A percentile compares a stretch with the other conserved stretches of the same genome.
These are phyloP conservation scores for Coremacera marginata DNA, from an alignment of 2,888 invertebrate species.

Conservation along the genomic window DNA sequence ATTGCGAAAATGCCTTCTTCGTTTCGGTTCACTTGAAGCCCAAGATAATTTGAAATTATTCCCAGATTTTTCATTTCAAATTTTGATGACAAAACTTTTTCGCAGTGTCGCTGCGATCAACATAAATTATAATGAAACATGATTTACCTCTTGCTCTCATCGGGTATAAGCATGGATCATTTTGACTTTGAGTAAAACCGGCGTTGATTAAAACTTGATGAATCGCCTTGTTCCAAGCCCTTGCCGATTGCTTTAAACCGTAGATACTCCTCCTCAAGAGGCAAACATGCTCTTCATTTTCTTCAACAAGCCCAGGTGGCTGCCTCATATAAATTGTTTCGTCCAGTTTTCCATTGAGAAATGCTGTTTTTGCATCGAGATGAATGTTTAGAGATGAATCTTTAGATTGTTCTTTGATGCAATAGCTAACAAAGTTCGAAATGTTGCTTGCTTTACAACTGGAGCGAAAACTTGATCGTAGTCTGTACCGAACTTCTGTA, in stretches of 20 bases:
- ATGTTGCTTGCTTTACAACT: slow-evolving; percentile 17
- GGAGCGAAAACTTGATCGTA: slow-evolving; percentile 40
- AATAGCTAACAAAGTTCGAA: not conserved
- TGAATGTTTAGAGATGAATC: too few relatives aligned
- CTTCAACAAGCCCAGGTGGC: slow-evolving; percentile 16
- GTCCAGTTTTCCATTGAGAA: slow-evolving; percentile 33
- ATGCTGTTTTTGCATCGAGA: slow-evolving; percentile 31
- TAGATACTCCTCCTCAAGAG: slow-evolving; percentile 11
- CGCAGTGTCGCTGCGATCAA: not conserved
- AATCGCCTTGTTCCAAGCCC: slow-evolving; percentile 40
- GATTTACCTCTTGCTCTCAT: slow-evolving; percentile 15
- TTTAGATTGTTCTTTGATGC: not conserved
- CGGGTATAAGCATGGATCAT: slow-evolving; percentile 27
- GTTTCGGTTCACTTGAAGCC: slow-evolving; percentile 12
- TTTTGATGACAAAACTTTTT: not conserved
- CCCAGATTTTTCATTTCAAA: too few relatives aligned
- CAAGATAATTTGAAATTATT: slow-evolving; percentile 34
- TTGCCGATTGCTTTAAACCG: slow-evolving; percentile 32
- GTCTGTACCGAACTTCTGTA: slow-evolving; percentile 29
- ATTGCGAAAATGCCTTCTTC: slow-evolving; percentile 25
- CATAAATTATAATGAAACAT: slow-evolving; percentile 17
- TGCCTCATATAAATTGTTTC: slow-evolving; percentile 22
- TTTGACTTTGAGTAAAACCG: slow-evolving; percentile 37
- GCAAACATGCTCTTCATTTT: too few relatives aligned
- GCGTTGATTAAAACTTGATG: slow-evolving; percentile 28